Percentiles rank a stretch among this genome's conserved stretches.
Conservation (phyloP, 2,888 invertebrate genomes). For the Parelbella ahira region DNA sequence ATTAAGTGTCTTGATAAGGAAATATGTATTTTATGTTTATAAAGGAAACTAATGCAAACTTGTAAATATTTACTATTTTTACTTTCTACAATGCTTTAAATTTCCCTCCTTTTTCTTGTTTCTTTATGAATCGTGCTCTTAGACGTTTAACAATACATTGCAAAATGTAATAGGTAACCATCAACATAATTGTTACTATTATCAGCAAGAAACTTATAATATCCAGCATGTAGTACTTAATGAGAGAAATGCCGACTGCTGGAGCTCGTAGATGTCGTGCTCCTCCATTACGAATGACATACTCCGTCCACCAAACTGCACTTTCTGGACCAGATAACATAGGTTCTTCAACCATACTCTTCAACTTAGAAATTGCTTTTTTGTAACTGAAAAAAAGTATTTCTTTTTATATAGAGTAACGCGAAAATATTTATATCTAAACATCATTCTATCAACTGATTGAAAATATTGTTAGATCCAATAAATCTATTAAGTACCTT, state of each 20-base stretch:
- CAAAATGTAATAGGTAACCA: constrained; percentile 37
- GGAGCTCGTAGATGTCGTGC: constrained; percentile 66
- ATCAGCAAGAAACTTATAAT: constrained; percentile 39
- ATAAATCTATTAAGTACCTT: constrained; percentile 39
- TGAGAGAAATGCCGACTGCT: constrained; percentile 52
- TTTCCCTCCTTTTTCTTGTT: constrained; percentile 43
- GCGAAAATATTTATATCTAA: no score
- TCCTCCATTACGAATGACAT: constrained; percentile 67
- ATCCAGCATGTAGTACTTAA: constrained; percentile 64
- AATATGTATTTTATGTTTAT: no score
- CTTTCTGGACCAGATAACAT: constrained; percentile 65
- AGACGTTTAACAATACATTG: constrained; percentile 41
- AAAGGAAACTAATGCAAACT: no score
- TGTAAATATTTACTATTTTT: no score
- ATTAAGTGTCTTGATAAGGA: no score
- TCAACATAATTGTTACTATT: constrained; percentile 32
- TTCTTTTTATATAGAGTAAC: no score
- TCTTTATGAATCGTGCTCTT: constrained; percentile 38
- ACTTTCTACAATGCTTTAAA: constrained; percentile 55
- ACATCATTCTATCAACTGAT: no score
- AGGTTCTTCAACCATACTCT: constrained; percentile 45
- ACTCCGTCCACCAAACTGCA: constrained; percentile 78
- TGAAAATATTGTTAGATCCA: no score
- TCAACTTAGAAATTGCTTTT: constrained; percentile 48
- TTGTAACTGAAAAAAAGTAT: constrained; percentile 53